Evolutionary conservation across 2,888 invertebrate genomes (phyloP).

Genomic region (Chalcosyrphus nemorum): DNA sequence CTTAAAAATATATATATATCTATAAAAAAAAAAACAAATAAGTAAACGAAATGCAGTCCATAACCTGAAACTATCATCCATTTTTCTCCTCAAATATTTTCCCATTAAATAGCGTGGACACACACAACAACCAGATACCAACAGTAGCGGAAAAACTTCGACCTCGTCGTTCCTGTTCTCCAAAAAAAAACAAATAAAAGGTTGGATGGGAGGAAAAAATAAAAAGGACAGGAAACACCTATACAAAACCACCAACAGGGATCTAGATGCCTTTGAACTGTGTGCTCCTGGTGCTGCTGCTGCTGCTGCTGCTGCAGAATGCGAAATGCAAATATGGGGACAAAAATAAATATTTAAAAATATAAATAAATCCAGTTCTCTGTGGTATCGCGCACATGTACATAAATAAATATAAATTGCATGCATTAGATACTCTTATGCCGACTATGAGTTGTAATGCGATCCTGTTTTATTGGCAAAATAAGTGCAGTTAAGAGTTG

Average conservation of each 20-base stretch:
- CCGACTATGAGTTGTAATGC: neutral
- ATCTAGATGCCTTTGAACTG: neutral
- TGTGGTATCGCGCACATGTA: neutral
- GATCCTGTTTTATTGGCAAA: no score
- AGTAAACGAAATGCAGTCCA: conserved; percentile 39
- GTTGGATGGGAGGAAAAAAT: neutral
- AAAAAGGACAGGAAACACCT: conserved; percentile 22
- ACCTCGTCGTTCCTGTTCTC: neutral
- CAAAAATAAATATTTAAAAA: conserved; percentile 31
- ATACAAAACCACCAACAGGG: neutral
- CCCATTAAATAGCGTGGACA: conserved; percentile 63
- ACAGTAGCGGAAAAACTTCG: neutral
- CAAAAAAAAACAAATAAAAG: neutral
- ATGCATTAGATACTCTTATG: conserved; percentile 23
- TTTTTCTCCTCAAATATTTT: conserved; percentile 64
- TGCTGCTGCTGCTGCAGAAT: conserved; percentile 11
- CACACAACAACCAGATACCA: conserved; percentile 26
- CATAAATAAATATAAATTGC: conserved; percentile 24
- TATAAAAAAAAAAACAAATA: conserved; percentile 7
- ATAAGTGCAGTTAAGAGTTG: no score
- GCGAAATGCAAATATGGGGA: conserved; percentile 28
- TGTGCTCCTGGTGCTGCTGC: conserved; percentile 15
- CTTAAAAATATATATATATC: no score
- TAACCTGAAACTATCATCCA: conserved; percentile 48
- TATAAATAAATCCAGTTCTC: neutral